Base-by-base conservation (phyloP, 2,888 invertebrate genomes). In the Caenorhabditis sp. region DNA sequence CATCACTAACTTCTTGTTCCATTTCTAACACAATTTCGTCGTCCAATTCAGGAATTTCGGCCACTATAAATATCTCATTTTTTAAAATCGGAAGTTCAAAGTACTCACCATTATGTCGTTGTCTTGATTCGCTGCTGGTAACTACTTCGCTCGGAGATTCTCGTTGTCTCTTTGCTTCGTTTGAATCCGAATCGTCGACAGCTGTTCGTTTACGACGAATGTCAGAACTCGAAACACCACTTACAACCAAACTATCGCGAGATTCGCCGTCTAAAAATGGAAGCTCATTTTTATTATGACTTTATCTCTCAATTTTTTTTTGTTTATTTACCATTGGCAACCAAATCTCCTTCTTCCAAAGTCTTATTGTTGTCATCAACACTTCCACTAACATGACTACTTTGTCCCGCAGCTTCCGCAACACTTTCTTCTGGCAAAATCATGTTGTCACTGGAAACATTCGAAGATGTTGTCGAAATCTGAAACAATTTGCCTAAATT, bases 181-280 rank as follows among this genome's bases (percentile, higher is more conserved):
- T 70, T 19, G 54, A 19, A 3, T 72, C 64, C 12, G 26, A 59
- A 14, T 63, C 63, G 23, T 62, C 54, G 58, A 43, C 43, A 1
- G 67, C 74, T n/a, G 75, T 59, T 59, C 79, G 36, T 58, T 79
- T 79, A 1, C 79, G 58, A 31, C 66, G 67, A 17, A 36, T 76
- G 27, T 78, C 78, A 1, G 79, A 77, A 37, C 76, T 77, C n/a
- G 79, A 77, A 12, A 79, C 79, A 1, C 75, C 75, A 19, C 66
- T 63, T 1, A 62, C 65, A n/a, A 24, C 57, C 4, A 62, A 61
- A 49, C 79, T 76, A 36, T 79, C 79, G 17, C 74, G 59, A 1
- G 79, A 79, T 26, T 79, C 79, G 1, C 75, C 69, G 54, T 72
- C 74, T 72, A 24, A 27, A 66, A 59, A n/a, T n/a, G n/a, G n/a